Base-by-base conservation (phyloP, 2,113 vertebrate species). In the Gnathonemus echidnorhynchus region DNA sequence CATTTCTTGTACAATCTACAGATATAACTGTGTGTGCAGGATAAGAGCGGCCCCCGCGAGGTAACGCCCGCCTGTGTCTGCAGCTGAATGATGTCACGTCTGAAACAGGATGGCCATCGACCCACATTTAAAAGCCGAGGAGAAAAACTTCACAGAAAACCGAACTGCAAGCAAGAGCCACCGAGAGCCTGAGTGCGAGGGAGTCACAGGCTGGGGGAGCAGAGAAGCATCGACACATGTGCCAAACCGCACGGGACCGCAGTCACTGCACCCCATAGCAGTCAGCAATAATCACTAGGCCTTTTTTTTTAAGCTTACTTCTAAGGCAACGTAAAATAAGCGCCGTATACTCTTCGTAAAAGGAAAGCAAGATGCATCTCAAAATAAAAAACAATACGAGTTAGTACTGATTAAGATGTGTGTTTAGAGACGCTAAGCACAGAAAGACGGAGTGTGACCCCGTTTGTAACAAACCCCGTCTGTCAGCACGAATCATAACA, bases 291-390 rank as follows among this genome's bases (percentile, higher is more conserved):
- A 80, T 42, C 35, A 80, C 15, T 42, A 42, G 35, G 35, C 74
- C 50, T 52, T 52, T 31, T 46, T 45, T 46, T 46, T 46, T 45
- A 85, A 85, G 83, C 87, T 91, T 89, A 90, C 92, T 88, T 90
- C 90, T 94, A 93, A 95, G 93, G 95, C 93, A 93, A 94, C 90
- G 90, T 56, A 93, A 95, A 93, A 91, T 88, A 87, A 91, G 89
- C 91, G 90, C 92, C 53, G 90, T 90, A 92, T 90, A 90, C 35
- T 42, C 31, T 42, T 42, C 92, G 45, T 92, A 91, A 87, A 90
- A 56, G 89, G 83, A 86, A 91, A 90, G 89, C 89, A 89, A 92
- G 92, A 92, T 85, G 91, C 85, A 88, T 85, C 83, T 4, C 83
- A 48, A 89, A 49, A 89, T 53, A 48, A 35, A 88, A 52, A 48